Evolutionary conservation across 2,888 invertebrate species (phyloP), one percentile per base, ranked within the genome.

Genomic region (Eilema sororculum): DNA sequence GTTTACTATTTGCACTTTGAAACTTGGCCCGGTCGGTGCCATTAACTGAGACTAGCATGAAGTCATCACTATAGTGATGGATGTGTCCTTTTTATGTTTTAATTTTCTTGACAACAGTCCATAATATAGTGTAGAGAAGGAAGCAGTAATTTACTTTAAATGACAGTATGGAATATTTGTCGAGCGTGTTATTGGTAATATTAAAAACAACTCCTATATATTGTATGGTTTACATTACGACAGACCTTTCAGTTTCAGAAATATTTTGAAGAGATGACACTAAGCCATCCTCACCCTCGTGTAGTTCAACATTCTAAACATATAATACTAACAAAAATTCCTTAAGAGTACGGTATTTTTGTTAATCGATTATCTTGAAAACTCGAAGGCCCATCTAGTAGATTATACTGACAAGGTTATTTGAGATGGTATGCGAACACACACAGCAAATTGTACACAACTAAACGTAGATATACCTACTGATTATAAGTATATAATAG

Each of bases 31-130:
- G 65, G 64, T 16, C 57, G 30, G 64, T 71, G 69, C 72, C 68
- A 81, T 70, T 75, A 76, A 73, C 67, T 71, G 52, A 76, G 75
- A 74, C 77, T 68, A 72, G 65, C 78, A 78, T 84, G 84, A 84
- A 81, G 78, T 81, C 83, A 80, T 73, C 80, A 73, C 74, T 59
- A 68, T 73, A 75, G 41, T 73, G 63, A 65, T 60, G 16, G 12
- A 41, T 64, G 20, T 66, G 46, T 41, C 57, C n/a, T 61, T 33
- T 24, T 69, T 46, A n/a, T 62, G 20, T 24, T 28, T 57, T 56
- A 65, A 33, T 67, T 37, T 57, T 57, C 33, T 37, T 16, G 13
- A 52, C 41, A 28, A 20, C 25, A 46, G 22, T 30, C 57, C 8
- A 12, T 52, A 33, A 25, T 25, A 62, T 25, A n/a, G 16, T 28